Evolutionary conservation across 2,888 invertebrate species (phyloP).

Genomic region (Sacculina carcini): DNA sequence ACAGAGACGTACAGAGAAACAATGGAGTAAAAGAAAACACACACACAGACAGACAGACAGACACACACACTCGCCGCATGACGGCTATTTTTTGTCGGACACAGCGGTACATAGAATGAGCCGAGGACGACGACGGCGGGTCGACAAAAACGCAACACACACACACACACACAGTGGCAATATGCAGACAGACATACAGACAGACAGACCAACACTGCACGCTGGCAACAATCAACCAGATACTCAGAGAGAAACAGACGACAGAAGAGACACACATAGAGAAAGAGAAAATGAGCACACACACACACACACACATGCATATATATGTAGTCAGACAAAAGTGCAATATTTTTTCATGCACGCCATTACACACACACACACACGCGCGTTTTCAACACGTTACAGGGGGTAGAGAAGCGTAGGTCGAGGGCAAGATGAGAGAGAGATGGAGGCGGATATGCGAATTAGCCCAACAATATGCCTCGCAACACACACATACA

Average conservation of each 20-base stretch:
- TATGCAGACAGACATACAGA: background rate
- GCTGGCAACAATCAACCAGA: background rate
- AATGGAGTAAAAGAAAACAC: too few species aligned
- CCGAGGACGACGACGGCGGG: background rate
- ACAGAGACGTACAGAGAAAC: too few species aligned
- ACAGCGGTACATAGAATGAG: background rate
- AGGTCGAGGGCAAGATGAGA: background rate
- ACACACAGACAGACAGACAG: too few species aligned
- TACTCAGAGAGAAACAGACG: background rate
- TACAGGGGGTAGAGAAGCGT: background rate
- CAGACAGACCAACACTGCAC: background rate
- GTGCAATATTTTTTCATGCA: too few species aligned
- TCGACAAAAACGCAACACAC: background rate
- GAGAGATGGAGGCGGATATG: background rate
- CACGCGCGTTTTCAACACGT: too few species aligned
- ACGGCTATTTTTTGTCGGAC: too few species aligned
- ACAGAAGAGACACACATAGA: background rate
- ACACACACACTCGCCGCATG: too few species aligned
- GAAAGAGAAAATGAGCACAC: background rate
- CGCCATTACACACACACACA: too few species aligned
- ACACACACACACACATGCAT: too few species aligned
- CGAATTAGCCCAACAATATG: background rate
- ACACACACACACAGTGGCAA: background rate
- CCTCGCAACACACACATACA: background rate
- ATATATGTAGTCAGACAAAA: too few species aligned